Evolutionary conservation across 2,888 invertebrate species (phyloP), one percentile per base, ranked within the genome.

Genomic region (Buathra laborator): DNA sequence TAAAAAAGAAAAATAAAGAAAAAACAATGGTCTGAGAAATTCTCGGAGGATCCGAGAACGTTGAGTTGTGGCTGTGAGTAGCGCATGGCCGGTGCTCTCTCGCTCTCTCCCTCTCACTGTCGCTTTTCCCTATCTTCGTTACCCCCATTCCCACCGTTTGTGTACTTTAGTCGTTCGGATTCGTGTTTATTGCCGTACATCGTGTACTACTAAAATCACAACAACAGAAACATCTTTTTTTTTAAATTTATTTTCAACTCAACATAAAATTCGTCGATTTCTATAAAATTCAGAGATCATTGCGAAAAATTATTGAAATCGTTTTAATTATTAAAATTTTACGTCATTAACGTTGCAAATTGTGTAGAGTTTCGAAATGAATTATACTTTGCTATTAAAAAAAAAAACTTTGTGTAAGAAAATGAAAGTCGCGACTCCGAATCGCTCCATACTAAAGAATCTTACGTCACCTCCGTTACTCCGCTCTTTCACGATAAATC

Each of bases 81-180:
- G 92, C 92, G 93, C 93, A 93, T 93, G 93, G 86, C 91, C 91
- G 93, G 93, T 92, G 91, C 89, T 92, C 91, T 92, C 89, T 89
- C 86, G 83, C 87, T 85, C 89, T 91, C 86, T 86, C 72, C 85
- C 81, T 81, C 74, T 84, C 67, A 79, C 64, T 86, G 68, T 87
- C 46, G 86, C 79, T 85, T 83, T 83, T 76, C 75, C 79, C 78
- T 66, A 19, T 81, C 51, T 84, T 67, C 68, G 74, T 62, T 66
- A 56, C 79, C 71, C 72, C 56, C 76, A 37, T 37, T 19, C 51
- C 32, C 78, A 74, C 62, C 19, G 46, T 32, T 81, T 12, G 9
- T 80, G 16, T 53, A 68, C 51, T 62, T 62, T 51, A 32, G 66
- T 37, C 48, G 70, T 53, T 37, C 53, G 37, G 16, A 80, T 64